Evolutionary conservation across 2,888 invertebrate genomes (phyloP).

Genomic region (Philaethria dido): DNA sequence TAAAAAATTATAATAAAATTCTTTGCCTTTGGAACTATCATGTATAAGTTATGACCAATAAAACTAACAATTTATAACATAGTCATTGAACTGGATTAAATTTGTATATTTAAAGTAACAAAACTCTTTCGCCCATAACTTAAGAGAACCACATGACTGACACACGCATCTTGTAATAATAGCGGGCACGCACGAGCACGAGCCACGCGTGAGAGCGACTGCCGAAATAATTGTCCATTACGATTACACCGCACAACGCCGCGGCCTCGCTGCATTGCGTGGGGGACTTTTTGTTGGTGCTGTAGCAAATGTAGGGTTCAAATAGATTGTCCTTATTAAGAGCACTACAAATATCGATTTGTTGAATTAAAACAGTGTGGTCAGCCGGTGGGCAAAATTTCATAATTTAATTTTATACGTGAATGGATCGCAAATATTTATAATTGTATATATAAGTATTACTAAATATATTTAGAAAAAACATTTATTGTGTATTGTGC

Average conservation of each 20-base stretch:
- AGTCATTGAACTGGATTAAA: neutral
- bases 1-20: neutral
- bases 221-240: conserved; percentile 83
- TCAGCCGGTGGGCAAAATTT: conserved; percentile 8
- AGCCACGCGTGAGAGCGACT: conserved; percentile 80
- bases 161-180: conserved; percentile 66
- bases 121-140: conserved; percentile 45
- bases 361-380: conserved; percentile 21
- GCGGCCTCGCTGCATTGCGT: conserved; percentile 32
- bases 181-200: conserved; percentile 73
- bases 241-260: conserved; percentile 51
- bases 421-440: neutral
- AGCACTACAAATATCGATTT: conserved; percentile 30
- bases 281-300: conserved; percentile 37
- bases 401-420: conserved; percentile 3
- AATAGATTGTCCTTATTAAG: conserved; percentile 36
- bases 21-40: neutral
- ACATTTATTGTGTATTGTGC: neutral
- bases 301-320: conserved; percentile 32
- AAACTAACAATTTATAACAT: neutral
- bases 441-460: neutral
- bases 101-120: neutral
- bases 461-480: neutral
- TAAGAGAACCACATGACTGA: conserved; percentile 46
- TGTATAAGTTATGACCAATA: neutral